Conservation (phyloP, 2,888 invertebrate genomes). For the Drosophila eohydei region DNA sequence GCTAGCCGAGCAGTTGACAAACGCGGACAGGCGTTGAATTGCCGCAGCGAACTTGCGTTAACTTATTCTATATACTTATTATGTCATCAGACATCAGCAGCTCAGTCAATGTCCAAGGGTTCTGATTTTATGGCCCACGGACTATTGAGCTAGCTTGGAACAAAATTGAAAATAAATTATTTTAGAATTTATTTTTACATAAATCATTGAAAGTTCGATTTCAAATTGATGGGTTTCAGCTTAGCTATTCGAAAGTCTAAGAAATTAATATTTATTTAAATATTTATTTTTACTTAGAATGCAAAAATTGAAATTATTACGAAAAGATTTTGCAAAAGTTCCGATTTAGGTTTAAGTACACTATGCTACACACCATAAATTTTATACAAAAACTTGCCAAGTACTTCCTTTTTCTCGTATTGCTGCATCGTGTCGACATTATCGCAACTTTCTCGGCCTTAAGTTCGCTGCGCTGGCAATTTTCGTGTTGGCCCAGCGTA, state of each 20-base stretch:
- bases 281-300: no score
- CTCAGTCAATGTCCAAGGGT: not conserved
- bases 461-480: conserved; percentile 32
- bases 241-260: no score
- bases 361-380: no score
- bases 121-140: not conserved
- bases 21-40: conserved; percentile 71
- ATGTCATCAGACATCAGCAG: conserved; percentile 10
- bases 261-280: no score
- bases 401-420: not conserved
- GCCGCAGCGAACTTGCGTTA: not conserved
- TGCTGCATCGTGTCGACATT: conserved; percentile 6
- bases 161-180: no score
- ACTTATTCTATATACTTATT: conserved; percentile 4
- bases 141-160: no score
- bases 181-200: no score
- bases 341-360: no score
- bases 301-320: no score
- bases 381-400: not conserved
- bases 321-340: no score
- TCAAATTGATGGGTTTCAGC: no score
- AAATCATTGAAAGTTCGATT: no score
- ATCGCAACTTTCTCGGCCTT: conserved; percentile 1
- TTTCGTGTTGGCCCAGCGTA: conserved; percentile 22
- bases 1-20: conserved; percentile 68